These are phyloP conservation scores for Atopsyche davidsoni DNA, from an alignment of 1,140 invertebrate species.

Conservation along the genomic window DNA sequence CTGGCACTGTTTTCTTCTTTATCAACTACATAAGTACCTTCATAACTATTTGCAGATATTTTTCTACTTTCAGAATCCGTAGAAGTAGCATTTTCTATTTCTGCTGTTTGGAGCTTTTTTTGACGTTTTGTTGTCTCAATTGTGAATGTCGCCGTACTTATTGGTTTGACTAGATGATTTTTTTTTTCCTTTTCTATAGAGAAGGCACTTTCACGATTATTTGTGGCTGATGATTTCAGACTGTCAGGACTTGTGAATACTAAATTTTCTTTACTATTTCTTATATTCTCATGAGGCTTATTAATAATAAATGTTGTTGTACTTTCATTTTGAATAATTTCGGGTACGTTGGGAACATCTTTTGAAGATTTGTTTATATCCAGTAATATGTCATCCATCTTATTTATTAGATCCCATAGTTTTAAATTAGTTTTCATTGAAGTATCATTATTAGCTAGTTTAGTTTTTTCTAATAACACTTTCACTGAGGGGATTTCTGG, in stretches of 20 bases:
- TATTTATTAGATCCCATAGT: conserved; percentile 24
- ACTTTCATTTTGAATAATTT: too few relatives aligned
- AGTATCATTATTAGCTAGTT: too few relatives aligned
- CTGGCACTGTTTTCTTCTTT: neutral
- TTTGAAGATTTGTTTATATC: too few relatives aligned
- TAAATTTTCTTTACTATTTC: neutral
- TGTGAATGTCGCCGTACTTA: neutral
- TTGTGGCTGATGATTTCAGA: neutral
- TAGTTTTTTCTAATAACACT: too few relatives aligned
- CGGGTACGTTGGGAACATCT: too few relatives aligned
- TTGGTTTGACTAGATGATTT: too few relatives aligned
- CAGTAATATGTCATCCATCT: conserved; percentile 27
- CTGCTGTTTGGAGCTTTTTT: neutral
- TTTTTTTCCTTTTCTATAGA: too few relatives aligned
- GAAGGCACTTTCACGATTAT: too few relatives aligned
- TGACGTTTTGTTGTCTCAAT: neutral
- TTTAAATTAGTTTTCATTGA: too few relatives aligned
- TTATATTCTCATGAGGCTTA: neutral
- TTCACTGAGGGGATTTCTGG: too few relatives aligned
- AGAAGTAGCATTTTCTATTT: conserved; percentile 6
- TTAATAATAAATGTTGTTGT: neutral
- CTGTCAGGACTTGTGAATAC: neutral
- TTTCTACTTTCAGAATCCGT: conserved; percentile 6
- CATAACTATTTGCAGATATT: neutral
- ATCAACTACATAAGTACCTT: conserved; percentile 15